These are phyloP conservation scores for Python bivittatus DNA, from an alignment of 2,113 vertebrate genomes.

Conservation along the genomic window DNA sequence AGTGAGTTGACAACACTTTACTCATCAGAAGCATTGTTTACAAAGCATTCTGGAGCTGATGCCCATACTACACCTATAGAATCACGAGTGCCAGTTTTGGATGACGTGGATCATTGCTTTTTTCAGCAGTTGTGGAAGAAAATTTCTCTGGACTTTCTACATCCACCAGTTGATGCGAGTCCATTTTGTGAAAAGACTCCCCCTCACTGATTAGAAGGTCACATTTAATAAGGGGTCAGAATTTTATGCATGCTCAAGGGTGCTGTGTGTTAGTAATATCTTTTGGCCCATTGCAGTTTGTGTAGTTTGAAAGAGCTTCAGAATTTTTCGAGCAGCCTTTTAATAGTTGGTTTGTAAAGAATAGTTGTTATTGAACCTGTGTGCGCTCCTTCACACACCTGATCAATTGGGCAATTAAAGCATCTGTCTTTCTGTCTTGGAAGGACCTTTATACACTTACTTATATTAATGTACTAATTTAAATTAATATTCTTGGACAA, in stretches of 20 bases:
- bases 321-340: background rate
- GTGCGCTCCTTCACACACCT: background rate
- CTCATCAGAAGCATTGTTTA: too few relatives aligned
- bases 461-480: background rate
- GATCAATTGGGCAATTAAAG: background rate
- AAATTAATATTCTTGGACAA: background rate
- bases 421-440: background rate
- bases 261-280: background rate
- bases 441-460: background rate
- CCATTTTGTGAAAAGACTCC: background rate
- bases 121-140: background rate
- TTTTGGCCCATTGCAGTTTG: background rate
- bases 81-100: background rate
- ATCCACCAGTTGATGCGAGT: background rate
- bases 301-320: background rate
- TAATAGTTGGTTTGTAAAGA: background rate
- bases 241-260: background rate
- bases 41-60: background rate
- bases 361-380: background rate
- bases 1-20: too few relatives aligned
- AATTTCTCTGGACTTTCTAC: background rate
- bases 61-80: background rate
- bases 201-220: background rate
- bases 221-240: background rate
- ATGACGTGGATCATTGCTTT: background rate